These are phyloP conservation scores for Tenthredo distinguenda DNA, from an alignment of 2,888 invertebrate genomes.

Conservation along the genomic window DNA sequence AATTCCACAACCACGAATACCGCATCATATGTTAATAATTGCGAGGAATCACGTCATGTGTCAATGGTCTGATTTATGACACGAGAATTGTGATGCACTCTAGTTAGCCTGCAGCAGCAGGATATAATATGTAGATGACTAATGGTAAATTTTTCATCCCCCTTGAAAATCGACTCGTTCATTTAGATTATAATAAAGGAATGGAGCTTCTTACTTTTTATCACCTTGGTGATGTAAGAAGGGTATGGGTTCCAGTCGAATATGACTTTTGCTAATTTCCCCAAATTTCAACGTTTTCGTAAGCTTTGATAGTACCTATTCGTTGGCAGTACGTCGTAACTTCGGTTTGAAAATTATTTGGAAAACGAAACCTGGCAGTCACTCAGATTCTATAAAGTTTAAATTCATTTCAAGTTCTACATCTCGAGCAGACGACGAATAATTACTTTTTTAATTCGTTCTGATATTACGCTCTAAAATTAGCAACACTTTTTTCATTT, in stretches of 20 bases:
- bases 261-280: too few relatives aligned
- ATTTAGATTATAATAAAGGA: neutral
- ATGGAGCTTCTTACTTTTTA: neutral
- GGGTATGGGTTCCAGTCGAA: too few relatives aligned
- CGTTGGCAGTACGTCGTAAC: constrained; percentile 24
- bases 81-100: neutral
- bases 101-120: neutral
- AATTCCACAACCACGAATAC: neutral
- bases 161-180: neutral
- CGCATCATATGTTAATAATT: neutral
- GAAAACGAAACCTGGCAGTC: neutral
- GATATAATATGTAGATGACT: neutral
- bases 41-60: neutral
- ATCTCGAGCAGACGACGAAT: constrained; percentile 12
- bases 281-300: too few relatives aligned
- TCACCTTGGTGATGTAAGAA: too few relatives aligned
- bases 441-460: constrained; percentile 47
- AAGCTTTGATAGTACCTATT: neutral
- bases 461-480: constrained; percentile 13
- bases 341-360: constrained; percentile 16
- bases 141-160: neutral
- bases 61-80: neutral
- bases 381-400: constrained; percentile 34
- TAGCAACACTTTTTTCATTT: constrained; percentile 34
- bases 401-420: constrained; percentile 37